These are phyloP conservation scores for Cyphomyrus plagiostoma DNA, from an alignment of 2,113 vertebrate species.

Conservation along the genomic window DNA sequence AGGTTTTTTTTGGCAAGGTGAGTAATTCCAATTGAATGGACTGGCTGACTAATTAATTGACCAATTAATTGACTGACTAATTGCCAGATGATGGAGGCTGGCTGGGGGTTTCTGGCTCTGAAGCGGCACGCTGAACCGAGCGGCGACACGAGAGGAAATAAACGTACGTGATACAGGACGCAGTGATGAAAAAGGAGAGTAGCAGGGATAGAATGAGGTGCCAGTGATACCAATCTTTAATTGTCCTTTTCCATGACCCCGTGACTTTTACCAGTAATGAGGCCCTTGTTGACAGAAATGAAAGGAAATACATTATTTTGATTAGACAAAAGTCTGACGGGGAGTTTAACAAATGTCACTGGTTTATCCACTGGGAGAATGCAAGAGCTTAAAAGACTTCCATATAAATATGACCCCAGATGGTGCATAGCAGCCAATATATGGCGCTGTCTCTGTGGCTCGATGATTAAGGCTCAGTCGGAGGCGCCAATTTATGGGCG, in stretches of 20 bases:
- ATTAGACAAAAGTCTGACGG: neutral
- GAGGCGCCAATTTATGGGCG: neutral
- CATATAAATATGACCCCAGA: neutral
- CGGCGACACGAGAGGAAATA: neutral
- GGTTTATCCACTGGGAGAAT: neutral
- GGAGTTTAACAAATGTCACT: conserved; percentile 9
- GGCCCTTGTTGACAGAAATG: neutral
- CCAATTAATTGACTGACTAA: no score
- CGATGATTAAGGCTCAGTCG: neutral
- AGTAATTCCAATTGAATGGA: neutral
- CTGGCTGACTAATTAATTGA: neutral
- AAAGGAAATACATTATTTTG: conserved; percentile 11
- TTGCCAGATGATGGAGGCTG: neutral
- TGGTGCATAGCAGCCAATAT: neutral
- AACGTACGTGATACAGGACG: neutral
- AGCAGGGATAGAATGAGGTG: neutral
- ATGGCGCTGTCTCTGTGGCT: neutral
- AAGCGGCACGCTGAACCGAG: neutral
- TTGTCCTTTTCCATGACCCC: neutral
- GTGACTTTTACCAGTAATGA: neutral
- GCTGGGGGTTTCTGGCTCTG: neutral
- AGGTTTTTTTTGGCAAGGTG: neutral
- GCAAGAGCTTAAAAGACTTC: neutral
- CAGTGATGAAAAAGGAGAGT: neutral
- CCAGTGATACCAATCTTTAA: neutral